Evolutionary conservation across 2,797 vertebrate species (phyloP).

Genomic region (Sebastes wilsoni): DNA sequence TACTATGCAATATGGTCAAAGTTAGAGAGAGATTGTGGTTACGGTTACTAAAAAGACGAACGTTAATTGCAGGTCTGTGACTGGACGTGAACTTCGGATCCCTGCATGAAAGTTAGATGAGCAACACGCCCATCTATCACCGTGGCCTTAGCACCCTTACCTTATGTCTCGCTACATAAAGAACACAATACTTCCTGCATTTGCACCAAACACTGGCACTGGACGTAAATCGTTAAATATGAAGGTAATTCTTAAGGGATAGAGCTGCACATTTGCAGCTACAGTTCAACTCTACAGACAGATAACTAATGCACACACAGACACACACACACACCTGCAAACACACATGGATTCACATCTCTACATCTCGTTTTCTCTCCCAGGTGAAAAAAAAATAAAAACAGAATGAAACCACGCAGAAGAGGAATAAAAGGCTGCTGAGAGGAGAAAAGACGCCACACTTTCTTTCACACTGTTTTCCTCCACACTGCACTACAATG

Average conservation of each 20-base stretch:
- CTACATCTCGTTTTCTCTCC: neutral
- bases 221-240: neutral
- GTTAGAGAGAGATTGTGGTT: neutral
- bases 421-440: neutral
- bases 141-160: neutral
- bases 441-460: neutral
- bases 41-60: neutral
- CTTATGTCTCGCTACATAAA: neutral
- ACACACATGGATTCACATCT: neutral
- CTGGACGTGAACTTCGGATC: neutral
- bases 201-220: neutral
- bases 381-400: fast-evolving
- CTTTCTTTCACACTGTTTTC: neutral
- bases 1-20: neutral
- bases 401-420: neutral
- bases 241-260: neutral
- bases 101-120: neutral
- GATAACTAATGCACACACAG: neutral
- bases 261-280: neutral
- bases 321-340: neutral
- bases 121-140: neutral
- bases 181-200: neutral
- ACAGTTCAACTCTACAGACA: neutral
- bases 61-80: neutral
- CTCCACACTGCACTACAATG: neutral